phyloP scores from a whole-genome alignment of 1,140 invertebrate species.

The Drosophila lacertosa region DNA sequence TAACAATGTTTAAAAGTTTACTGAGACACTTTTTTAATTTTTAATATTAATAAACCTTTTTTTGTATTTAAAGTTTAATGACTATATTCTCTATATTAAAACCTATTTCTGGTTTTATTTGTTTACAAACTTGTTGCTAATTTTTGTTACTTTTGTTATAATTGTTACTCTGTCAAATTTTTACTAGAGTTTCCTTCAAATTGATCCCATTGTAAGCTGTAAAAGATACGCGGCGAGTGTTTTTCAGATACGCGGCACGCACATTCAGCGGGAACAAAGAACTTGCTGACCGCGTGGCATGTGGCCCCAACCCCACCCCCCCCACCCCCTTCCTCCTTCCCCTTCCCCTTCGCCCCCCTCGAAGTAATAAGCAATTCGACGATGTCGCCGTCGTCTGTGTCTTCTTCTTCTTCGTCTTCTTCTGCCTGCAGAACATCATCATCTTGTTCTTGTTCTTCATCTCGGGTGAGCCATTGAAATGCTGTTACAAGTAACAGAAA shows the following conservation, averaged over 20 bases:
- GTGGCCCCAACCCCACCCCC: background rate
- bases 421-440: too few relatives aligned
- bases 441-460: background rate
- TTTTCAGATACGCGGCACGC: slow-evolving; percentile 49
- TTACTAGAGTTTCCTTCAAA: too few relatives aligned
- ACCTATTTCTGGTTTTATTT: too few relatives aligned
- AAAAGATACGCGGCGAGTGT: slow-evolving; percentile 26
- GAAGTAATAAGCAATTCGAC: slow-evolving; percentile 67
- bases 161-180: too few relatives aligned
- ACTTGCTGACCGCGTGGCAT: slow-evolving; percentile 74
- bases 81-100: too few relatives aligned
- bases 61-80: too few relatives aligned
- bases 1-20: too few relatives aligned
- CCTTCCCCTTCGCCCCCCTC: slow-evolving; percentile 24
- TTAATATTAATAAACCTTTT: too few relatives aligned
- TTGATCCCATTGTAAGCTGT: slow-evolving; percentile 19
- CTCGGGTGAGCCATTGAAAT: slow-evolving; percentile 60
- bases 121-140: too few relatives aligned
- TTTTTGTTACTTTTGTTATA: too few relatives aligned
- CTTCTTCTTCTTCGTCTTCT: slow-evolving; percentile 27
- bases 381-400: slow-evolving; percentile 33
- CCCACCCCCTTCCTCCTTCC: background rate
- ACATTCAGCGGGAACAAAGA: slow-evolving; percentile 63
- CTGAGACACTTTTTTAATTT: too few relatives aligned
- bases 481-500: slow-evolving; percentile 78